These are phyloP conservation scores for Gadopsis marmoratus DNA, from an alignment of 2,797 vertebrate genomes.

Conservation along the genomic window DNA sequence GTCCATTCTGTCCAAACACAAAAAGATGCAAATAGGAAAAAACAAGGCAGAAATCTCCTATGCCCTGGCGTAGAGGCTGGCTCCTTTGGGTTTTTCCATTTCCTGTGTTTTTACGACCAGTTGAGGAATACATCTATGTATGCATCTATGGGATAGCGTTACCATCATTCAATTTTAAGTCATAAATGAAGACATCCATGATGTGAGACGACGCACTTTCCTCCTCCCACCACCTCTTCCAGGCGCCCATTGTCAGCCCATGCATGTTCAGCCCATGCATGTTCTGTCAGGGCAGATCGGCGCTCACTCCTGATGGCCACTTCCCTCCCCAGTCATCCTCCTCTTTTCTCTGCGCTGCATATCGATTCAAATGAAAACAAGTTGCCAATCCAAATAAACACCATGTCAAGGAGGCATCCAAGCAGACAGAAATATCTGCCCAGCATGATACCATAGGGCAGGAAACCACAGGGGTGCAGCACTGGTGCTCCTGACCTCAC, in stretches of 20 bases:
- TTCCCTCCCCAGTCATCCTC: slow-evolving; percentile 63
- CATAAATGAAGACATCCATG: slow-evolving; percentile 9
- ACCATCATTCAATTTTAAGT: not conserved
- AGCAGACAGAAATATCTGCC: slow-evolving; percentile 87
- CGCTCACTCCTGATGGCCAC: slow-evolving; percentile 44
- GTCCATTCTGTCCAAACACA: slow-evolving; percentile 54
- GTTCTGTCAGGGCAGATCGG: slow-evolving; percentile 60
- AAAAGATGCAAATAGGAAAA: slow-evolving; percentile 47
- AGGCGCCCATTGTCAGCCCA: slow-evolving; percentile 49
- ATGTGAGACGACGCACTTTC: slow-evolving; percentile 5
- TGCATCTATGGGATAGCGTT: not conserved
- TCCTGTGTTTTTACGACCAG: slow-evolving; percentile 1
- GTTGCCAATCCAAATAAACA: slow-evolving; percentile 91
- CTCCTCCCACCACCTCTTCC: slow-evolving; percentile 26
- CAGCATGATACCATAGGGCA: slow-evolving; percentile 84
- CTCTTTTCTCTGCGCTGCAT: slow-evolving; percentile 55
- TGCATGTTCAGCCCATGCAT: slow-evolving; percentile 33
- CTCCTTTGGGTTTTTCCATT: slow-evolving; percentile 37
- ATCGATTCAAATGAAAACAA: slow-evolving; percentile 88
- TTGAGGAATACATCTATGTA: not conserved
- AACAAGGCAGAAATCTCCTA: slow-evolving; percentile 22
- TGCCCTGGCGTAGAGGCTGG: slow-evolving; percentile 5
- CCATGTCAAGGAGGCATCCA: slow-evolving; percentile 87
- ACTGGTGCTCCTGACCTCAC: slow-evolving; percentile 77
- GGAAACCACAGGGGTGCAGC: slow-evolving; percentile 69